Percentiles rank a stretch among this genome's conserved stretches.
phyloP scores from a whole-genome alignment of 1,140 invertebrate genomes.

The Lucilia sericata region DNA sequence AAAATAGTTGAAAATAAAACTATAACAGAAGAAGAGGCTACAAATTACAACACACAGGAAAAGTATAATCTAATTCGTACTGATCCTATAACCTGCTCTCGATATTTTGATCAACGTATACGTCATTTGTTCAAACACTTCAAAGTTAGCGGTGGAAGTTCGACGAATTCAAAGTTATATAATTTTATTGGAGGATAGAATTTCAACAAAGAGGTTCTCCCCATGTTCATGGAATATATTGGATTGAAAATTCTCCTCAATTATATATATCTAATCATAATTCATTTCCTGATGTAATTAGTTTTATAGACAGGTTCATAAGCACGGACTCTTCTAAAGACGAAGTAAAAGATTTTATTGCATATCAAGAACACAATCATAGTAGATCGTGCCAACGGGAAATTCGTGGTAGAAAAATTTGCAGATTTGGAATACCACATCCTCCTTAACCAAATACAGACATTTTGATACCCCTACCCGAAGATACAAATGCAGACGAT shows the following conservation, averaged over 20 bases:
- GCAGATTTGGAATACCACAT: slow-evolving; percentile 44
- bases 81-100: slow-evolving; percentile 44
- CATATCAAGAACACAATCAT: slow-evolving; percentile 46
- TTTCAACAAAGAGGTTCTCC: slow-evolving; percentile 69
- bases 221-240: slow-evolving; percentile 68
- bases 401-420: slow-evolving; percentile 25
- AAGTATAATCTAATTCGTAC: slow-evolving; percentile 36
- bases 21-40: slow-evolving; percentile 41
- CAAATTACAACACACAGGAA: not conserved
- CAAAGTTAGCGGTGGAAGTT: slow-evolving; percentile 44
- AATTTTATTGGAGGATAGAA: slow-evolving; percentile 63
- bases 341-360: not conserved
- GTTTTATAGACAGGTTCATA: slow-evolving; percentile 48
- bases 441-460: slow-evolving; percentile 37
- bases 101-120: slow-evolving; percentile 46
- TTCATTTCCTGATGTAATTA: slow-evolving; percentile 52
- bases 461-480: slow-evolving; percentile 30
- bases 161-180: slow-evolving; percentile 47
- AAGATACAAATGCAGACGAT: not conserved
- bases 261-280: slow-evolving; percentile 55
- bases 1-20: slow-evolving; percentile 40
- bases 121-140: slow-evolving; percentile 40
- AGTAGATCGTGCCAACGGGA: slow-evolving; percentile 22
- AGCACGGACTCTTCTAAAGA: too few species aligned
- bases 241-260: slow-evolving; percentile 63